A percentile compares a stretch with the other conserved stretches of the same genome.
phyloP scores from a whole-genome alignment of 2,113 vertebrate species.

The Chitala chitala region DNA sequence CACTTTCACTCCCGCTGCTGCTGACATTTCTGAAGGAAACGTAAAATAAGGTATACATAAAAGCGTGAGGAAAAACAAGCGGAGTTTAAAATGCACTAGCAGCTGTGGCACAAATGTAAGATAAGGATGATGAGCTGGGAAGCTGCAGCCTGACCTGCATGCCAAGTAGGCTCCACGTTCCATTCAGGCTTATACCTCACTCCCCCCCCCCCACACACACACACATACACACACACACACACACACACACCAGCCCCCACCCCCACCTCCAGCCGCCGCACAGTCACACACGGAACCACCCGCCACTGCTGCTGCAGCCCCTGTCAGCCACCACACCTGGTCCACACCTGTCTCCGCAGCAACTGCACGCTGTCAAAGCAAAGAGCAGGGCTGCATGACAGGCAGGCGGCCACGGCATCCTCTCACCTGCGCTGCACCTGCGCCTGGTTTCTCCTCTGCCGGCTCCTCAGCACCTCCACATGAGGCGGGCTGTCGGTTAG shows the following conservation, averaged over 20 bases:
- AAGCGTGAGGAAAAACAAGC: background rate
- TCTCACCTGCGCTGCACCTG: slow-evolving; percentile 62
- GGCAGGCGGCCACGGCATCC: background rate
- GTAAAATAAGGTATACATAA: background rate
- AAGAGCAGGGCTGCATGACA: background rate
- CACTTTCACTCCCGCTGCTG: background rate
- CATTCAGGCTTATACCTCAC: slow-evolving; percentile 8
- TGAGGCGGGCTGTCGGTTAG: background rate
- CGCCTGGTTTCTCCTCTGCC: slow-evolving; percentile 47
- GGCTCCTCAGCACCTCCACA: slow-evolving; percentile 37
- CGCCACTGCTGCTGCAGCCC: background rate
- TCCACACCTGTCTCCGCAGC: too few relatives aligned
- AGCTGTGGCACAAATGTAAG: background rate
- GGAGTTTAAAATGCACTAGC: background rate
- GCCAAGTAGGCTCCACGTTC: slow-evolving; percentile 53
- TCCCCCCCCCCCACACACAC: slow-evolving; percentile 4
- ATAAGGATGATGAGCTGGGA: slow-evolving; percentile 27
- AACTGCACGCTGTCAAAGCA: too few relatives aligned
- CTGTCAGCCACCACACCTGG: background rate
- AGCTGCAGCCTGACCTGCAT: slow-evolving; percentile 62
- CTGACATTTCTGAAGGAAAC: background rate
- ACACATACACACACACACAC: slow-evolving; percentile 25
- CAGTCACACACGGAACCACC: background rate
- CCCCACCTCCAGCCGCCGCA: background rate
- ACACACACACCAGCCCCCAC: slow-evolving; percentile 8